phyloP scores from a whole-genome alignment of 2,113 vertebrate genomes.

The Seriola aureovittata region DNA sequence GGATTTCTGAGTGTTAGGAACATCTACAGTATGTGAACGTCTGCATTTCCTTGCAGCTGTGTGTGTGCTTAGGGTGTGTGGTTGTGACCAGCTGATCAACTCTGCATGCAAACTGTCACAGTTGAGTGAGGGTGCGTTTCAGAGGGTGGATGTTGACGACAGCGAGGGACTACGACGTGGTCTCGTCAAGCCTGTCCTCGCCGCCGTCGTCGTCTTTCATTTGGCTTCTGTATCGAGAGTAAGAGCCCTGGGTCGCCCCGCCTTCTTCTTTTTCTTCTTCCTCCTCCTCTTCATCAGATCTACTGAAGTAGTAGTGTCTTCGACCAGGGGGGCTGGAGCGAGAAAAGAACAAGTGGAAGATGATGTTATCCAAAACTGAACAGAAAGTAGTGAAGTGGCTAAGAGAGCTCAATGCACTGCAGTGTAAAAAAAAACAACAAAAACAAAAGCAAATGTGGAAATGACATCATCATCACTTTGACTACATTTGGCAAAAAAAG shows the following conservation, averaged over 20 bases:
- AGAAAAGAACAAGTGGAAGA: conserved; percentile 19
- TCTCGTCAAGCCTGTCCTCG: conserved; percentile 85
- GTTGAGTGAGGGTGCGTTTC: not conserved
- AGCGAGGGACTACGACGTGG: conserved; percentile 56
- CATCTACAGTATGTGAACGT: not conserved
- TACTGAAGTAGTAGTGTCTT: conserved; percentile 84
- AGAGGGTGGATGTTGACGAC: not conserved
- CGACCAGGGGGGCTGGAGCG: conserved; percentile 88
- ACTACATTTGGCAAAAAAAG: not conserved
- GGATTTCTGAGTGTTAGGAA: not conserved
- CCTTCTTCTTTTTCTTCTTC: conserved; percentile 87
- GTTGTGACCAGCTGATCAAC: conserved; percentile 16
- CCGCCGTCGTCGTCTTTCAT: conserved; percentile 86
- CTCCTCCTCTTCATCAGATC: conserved; percentile 91
- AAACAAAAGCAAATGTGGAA: not conserved
- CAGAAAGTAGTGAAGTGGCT: not conserved
- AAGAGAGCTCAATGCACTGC: not conserved
- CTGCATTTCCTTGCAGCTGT: conserved; percentile 13
- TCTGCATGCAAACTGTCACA: conserved; percentile 53
- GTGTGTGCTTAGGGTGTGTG: conserved; percentile 8
- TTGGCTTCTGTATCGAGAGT: conserved; percentile 81
- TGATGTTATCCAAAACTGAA: conserved; percentile 10
- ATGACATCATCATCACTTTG: not conserved
- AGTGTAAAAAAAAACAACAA: not conserved
- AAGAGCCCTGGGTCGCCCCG: conserved; percentile 76